These are phyloP conservation scores for Eremobia ochroleuca DNA, from an alignment of 2,888 invertebrate species.

Conservation along the genomic window DNA sequence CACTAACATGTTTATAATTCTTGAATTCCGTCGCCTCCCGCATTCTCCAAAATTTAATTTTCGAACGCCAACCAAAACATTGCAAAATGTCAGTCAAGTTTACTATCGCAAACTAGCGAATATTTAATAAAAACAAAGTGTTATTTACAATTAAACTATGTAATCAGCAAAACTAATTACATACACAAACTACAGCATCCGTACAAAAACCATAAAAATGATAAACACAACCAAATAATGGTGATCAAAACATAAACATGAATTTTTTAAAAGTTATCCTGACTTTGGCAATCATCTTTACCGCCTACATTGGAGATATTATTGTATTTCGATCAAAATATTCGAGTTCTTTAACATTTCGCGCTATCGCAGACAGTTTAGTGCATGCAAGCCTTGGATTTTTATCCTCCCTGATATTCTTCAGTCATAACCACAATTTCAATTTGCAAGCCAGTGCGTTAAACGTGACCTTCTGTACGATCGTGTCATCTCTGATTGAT, in stretches of 20 bases:
- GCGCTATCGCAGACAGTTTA: constrained; percentile 79
- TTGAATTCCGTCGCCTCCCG: not conserved
- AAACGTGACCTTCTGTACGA: constrained; percentile 80
- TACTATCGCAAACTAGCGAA: not conserved
- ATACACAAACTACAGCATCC: not conserved
- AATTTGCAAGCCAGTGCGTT: constrained; percentile 67
- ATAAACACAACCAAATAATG: constrained; percentile 17
- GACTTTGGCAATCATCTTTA: constrained; percentile 71
- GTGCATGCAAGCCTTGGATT: constrained; percentile 82
- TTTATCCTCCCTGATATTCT: constrained; percentile 80
- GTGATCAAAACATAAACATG: constrained; percentile 69
- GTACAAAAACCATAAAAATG: constrained; percentile 8
- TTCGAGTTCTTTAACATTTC: constrained; percentile 76
- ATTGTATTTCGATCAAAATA: constrained; percentile 83
- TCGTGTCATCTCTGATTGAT: constrained; percentile 82
- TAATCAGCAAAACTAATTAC: constrained; percentile 23
- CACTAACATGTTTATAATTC: not conserved
- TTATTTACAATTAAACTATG: constrained; percentile 20
- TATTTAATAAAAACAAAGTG: constrained; percentile 11
- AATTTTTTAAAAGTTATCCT: constrained; percentile 74
- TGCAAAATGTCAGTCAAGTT: constrained; percentile 34
- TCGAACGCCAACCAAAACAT: constrained; percentile 46
- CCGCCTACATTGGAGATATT: constrained; percentile 81
- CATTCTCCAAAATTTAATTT: not conserved
- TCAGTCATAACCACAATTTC: constrained; percentile 74